Base-by-base conservation (phyloP, 2,888 invertebrate genomes). In the Gymnocheta viridis region DNA sequence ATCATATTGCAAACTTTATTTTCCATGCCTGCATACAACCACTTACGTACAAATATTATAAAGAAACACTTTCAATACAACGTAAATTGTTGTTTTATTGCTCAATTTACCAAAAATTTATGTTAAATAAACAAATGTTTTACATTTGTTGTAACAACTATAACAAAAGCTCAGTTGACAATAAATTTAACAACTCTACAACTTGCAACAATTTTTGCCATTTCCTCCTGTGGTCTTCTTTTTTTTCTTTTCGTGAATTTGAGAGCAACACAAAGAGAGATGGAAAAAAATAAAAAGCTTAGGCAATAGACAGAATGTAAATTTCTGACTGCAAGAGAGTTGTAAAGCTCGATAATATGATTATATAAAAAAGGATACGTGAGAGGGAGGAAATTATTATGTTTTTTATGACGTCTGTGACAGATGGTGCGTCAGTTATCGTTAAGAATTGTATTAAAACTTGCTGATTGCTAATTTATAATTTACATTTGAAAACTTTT, bases 41-140 rank as follows among this genome's bases (percentile, higher is more conserved):
- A 44, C 12, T n/a, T 49, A 44, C 2, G 5, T 12, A 7, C 9
- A 60, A n/a, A n/a, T n/a, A n/a, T n/a, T n/a, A 41, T 14, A 41
- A 47, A 17, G 47, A 32, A 17, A 56, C 19, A 17, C 38, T 49
- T 41, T 12, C 47, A 17, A 27, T 27, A 58, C 35, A 58, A 49
- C 4, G 17, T 60, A 49, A 80, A 66, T 66, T 73, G 66, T 58
- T 66, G 49, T 29, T 80, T 72, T 79, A 58, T 58, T 72, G 64
- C 56, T 80, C 56, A 66, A 72, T 66, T 72, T 72, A 72, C 64
- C 66, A 80, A 72, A 79, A 64, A 27, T 69, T 49, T 69, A 22
- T 22, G 70, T 62, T 62, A 78, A 78, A 24, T 62, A 78, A 70
- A 64, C 54, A 54, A 70, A 78, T 66, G 66, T 67, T 70, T 47